Conservation (phyloP, 2,888 invertebrate genomes). For the Tenodera sinensis region DNA sequence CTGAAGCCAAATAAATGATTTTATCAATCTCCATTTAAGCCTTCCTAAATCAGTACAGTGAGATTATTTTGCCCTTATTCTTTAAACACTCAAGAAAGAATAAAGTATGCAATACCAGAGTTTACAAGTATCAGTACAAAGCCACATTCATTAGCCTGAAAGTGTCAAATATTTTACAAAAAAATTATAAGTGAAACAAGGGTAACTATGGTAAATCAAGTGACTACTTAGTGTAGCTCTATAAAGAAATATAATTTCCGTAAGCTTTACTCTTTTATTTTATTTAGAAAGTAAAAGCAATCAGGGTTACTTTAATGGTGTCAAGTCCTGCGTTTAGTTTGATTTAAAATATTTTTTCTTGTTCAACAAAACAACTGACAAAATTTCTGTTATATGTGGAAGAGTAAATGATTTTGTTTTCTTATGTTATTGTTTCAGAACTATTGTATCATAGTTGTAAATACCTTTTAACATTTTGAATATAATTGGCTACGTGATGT, state of each 20-base stretch:
- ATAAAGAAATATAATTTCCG: not conserved
- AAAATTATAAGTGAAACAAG: not conserved
- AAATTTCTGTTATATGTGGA: no score
- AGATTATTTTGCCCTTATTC: not conserved
- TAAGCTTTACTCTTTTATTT: not conserved
- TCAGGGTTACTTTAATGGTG: not conserved
- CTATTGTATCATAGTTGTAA: not conserved
- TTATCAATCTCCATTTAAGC: not conserved
- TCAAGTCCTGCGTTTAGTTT: not conserved
- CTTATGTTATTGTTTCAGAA: not conserved
- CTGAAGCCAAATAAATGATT: constrained; percentile 35
- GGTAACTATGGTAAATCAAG: not conserved
- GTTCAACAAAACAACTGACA: not conserved
- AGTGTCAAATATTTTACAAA: not conserved
- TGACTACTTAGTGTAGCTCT: not conserved
- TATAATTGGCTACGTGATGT: not conserved
- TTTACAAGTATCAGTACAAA: not conserved
- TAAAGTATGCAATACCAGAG: not conserved
- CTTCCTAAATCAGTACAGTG: not conserved
- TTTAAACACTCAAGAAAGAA: not conserved
- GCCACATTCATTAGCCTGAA: not conserved
- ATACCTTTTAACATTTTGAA: not conserved
- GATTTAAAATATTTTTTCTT: not conserved
- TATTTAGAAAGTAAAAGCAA: not conserved
- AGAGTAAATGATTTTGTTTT: not conserved